phyloP scores from a whole-genome alignment of 1,140 invertebrate genomes.

The Diachasmimorpha longicaudata region DNA sequence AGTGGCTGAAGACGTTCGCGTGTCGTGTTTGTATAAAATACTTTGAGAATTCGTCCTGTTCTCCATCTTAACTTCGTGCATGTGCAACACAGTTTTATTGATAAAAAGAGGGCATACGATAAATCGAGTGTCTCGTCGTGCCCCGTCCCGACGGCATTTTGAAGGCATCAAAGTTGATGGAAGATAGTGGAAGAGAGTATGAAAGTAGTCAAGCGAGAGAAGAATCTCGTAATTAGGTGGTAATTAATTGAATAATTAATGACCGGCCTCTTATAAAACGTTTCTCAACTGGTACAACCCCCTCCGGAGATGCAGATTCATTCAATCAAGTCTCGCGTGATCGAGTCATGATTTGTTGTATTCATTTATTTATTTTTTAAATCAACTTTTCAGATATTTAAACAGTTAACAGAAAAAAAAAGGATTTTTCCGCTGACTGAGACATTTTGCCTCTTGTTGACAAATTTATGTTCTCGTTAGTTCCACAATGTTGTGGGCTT shows the following conservation, averaged over 20 bases:
- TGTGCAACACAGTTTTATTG: neutral
- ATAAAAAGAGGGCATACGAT: slow-evolving; percentile 20
- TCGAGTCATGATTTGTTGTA: too few species aligned
- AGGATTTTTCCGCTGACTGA: neutral
- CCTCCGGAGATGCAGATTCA: neutral
- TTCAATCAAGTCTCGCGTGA: neutral
- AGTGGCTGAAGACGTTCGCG: slow-evolving; percentile 28
- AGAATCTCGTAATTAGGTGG: slow-evolving; percentile 49
- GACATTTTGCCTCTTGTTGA: neutral
- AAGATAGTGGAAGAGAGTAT: slow-evolving; percentile 25
- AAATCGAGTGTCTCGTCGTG: slow-evolving; percentile 9
- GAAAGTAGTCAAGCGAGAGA: neutral
- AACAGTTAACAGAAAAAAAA: neutral
- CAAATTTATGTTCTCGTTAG: slow-evolving; percentile 16
- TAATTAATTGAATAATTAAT: slow-evolving; percentile 58
- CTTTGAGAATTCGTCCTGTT: slow-evolving; percentile 23
- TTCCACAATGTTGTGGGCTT: neutral
- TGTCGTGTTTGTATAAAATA: slow-evolving; percentile 22
- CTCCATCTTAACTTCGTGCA: neutral
- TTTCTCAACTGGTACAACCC: neutral
- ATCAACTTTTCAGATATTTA: neutral
- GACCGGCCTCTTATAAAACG: slow-evolving; percentile 12
- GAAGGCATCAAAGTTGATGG: slow-evolving; percentile 18
- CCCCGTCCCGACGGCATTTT: neutral
- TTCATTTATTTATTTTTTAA: neutral